These are phyloP conservation scores for Colletes latitarsis DNA, from an alignment of 1,140 invertebrate species.

Conservation along the genomic window DNA sequence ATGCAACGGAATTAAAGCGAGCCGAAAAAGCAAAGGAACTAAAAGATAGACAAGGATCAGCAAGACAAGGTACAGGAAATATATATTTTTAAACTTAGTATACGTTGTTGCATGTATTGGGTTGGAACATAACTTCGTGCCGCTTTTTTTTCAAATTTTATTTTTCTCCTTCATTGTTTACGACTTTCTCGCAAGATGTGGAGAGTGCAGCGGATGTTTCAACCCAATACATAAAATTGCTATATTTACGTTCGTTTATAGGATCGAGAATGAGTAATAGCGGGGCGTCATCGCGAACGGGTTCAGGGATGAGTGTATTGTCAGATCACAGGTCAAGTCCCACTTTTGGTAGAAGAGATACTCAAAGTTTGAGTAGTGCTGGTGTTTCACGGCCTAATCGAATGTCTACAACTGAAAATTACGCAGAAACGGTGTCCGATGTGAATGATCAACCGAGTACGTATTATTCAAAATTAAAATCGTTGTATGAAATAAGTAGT, in stretches of 20 bases:
- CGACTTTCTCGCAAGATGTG: too few relatives aligned
- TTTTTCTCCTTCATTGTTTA: too few relatives aligned
- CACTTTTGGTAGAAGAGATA: conserved; percentile 57
- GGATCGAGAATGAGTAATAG: conserved; percentile 83
- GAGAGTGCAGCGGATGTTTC: too few relatives aligned
- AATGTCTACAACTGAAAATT: conserved; percentile 55
- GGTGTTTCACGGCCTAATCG: conserved; percentile 55
- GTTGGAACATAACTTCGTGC: too few relatives aligned
- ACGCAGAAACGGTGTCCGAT: conserved; percentile 37
- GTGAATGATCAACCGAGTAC: conserved; percentile 53
- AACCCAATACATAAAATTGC: conserved; percentile 6
- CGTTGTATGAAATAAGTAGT: background rate
- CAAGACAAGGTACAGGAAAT: conserved; percentile 80
- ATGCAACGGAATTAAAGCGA: conserved; percentile 90
- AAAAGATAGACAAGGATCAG: conserved; percentile 83
- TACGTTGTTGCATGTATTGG: too few relatives aligned
- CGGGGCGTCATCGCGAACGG: conserved; percentile 82
- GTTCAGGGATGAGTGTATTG: conserved; percentile 81
- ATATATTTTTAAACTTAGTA: conserved; percentile 15
- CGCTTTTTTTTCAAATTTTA: too few relatives aligned
- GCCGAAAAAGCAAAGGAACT: conserved; percentile 91
- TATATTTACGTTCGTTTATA: conserved; percentile 57
- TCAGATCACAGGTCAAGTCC: conserved; percentile 78
- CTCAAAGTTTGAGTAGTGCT: conserved; percentile 67
- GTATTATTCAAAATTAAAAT: background rate